Conservation (phyloP, 2,113 vertebrate species). For the Malurus melanocephalus region DNA sequence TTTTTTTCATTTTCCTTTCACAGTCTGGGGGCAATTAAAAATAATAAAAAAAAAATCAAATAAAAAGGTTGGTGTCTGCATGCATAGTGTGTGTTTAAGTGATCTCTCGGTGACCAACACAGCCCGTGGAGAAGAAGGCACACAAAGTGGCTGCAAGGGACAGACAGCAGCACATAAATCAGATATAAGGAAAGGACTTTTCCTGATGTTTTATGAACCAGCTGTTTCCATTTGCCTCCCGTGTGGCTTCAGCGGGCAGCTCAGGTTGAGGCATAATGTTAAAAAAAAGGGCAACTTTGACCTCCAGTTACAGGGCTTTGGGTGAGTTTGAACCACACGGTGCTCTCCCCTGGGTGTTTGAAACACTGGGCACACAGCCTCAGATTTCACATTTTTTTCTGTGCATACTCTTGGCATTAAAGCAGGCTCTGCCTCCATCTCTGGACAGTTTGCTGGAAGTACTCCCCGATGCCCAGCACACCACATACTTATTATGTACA, state of each 20-base stretch:
- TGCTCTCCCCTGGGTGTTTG: background rate
- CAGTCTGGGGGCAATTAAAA: background rate
- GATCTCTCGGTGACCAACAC: background rate
- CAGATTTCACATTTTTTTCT: background rate
- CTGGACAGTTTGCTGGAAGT: background rate
- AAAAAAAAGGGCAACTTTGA: background rate
- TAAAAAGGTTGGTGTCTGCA: accelerated
- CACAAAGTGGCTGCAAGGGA: background rate
- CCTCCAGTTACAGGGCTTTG: background rate
- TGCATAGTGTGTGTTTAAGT: background rate
- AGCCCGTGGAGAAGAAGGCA: background rate
- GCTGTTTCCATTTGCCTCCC: background rate
- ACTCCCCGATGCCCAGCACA: background rate
- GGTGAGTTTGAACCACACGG: accelerated
- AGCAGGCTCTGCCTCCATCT: background rate
- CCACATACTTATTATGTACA: background rate
- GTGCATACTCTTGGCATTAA: background rate
- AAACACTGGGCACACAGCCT: background rate
- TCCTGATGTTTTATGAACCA: background rate
- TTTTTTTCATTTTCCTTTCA: background rate
- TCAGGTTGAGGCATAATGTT: background rate
- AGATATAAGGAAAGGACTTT: background rate
- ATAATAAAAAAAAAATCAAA: background rate
- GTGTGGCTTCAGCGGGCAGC: accelerated
- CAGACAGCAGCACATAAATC: background rate